Evolutionary conservation across 2,113 vertebrate genomes (phyloP).

Genomic region (Marmota monax): DNA sequence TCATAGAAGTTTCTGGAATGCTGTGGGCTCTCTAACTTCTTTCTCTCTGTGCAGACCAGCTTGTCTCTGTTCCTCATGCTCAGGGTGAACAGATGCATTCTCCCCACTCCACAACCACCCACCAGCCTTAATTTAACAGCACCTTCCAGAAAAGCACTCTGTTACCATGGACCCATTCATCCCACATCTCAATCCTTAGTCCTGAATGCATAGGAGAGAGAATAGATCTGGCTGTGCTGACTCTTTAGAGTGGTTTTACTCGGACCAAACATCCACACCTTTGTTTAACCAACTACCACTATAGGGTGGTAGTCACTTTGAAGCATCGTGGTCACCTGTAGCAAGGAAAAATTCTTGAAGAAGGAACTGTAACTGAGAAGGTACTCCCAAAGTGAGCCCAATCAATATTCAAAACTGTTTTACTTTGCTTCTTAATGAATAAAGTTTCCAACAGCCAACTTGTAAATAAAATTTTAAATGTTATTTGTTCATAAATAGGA

Average conservation of each 20-base stretch:
- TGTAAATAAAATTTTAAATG: slow-evolving; percentile 22
- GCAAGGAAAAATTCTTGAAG: neutral
- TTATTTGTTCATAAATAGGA: neutral
- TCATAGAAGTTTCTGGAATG: neutral
- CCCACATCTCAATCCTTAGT: neutral
- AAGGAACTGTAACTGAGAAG: neutral
- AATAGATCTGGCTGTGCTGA: neutral
- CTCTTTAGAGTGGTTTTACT: neutral
- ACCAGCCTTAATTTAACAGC: neutral
- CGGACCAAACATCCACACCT: neutral
- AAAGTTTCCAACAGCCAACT: slow-evolving; percentile 11
- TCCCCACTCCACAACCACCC: neutral
- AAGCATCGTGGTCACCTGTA: neutral
- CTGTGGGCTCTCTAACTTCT: neutral
- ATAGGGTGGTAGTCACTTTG: neutral
- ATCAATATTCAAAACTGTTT: neutral
- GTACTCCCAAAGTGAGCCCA: neutral
- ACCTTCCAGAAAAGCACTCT: neutral
- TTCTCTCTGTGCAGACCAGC: neutral
- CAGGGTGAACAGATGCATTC: neutral
- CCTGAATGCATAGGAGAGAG: neutral
- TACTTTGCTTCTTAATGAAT: neutral
- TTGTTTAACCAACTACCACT: neutral
- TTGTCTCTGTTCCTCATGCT: neutral
- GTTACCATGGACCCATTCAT: neutral